Evolutionary conservation across 2,888 invertebrate genomes (phyloP), one percentile per base, ranked within the genome.

Genomic region (Pammene fasciana): DNA sequence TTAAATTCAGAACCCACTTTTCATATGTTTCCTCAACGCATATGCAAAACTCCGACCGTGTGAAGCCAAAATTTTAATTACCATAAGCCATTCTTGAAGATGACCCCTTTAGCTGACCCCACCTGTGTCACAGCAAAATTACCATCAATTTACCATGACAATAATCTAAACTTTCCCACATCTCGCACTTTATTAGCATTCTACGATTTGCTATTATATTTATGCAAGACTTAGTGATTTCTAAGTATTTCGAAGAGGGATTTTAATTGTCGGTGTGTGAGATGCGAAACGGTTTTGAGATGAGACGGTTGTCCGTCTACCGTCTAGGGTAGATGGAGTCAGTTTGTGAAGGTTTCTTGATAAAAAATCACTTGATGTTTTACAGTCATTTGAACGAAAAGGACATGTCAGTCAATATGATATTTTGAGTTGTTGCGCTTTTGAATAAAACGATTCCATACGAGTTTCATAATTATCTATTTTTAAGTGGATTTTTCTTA

Each of bases 61-160:
- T 34, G n/a, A 14, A 26, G 6, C 7, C n/a, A 59, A 34, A 59
- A 59, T 26, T 0, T 45, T 59, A 57, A 59, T 59, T 59, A 59
- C 9, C 45, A 59, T 59, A 45, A 43, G 0, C 52, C 26, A 43
- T 57, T 57, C 57, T 57, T 26, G n/a, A 57, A 43, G 18, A 57
- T 26, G n/a, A 43, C 43, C 26, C 26, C 57, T 57, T 57, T 38
- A 26, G 71, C 71, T 90, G 89, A 90, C 26, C 26, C 90, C 89
- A 91, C 90, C 91, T 91, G 90, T 84, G 79, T 74, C 79, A 82
- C 80, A 77, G 72, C 77, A 82, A 82, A 82, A 76, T 72, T 70
- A 72, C 73, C 61, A 83, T 83, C 84, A 77, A 76, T 76, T 76
- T 73, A 74, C 64, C 80, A 81, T 72, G 70, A 72, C 70, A 73